Percentiles rank a stretch among this genome's conserved stretches.
phyloP scores from a whole-genome alignment of 2,113 vertebrate genomes.

The Brienomyrus longianalis region DNA sequence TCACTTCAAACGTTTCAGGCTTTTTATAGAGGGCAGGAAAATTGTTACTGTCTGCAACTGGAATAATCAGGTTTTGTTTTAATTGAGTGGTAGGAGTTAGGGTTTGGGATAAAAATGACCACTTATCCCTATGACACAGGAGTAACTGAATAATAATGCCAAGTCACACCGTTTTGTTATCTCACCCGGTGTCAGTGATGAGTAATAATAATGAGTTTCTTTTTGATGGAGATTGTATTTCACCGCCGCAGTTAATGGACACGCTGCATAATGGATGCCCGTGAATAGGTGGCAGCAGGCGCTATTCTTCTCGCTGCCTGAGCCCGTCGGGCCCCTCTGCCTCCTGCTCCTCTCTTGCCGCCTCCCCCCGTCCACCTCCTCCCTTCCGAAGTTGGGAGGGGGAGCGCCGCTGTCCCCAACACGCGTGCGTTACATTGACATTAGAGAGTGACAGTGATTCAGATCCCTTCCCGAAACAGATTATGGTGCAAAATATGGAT shows the following conservation, averaged over 20 bases:
- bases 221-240: conserved; percentile 19
- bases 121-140: conserved; percentile 17
- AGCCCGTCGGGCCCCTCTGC: neutral
- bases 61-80: conserved; percentile 6
- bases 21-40: neutral
- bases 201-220: conserved; percentile 11
- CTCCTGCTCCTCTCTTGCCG: neutral
- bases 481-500: neutral
- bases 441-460: neutral
- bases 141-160: conserved; percentile 10
- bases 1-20: neutral
- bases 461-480: neutral
- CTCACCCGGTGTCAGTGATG: conserved; percentile 13
- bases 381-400: neutral
- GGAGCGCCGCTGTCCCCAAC: neutral
- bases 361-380: neutral
- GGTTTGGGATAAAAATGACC: neutral
- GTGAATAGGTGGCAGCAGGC: conserved; percentile 18
- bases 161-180: conserved; percentile 8
- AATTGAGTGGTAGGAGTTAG: neutral
- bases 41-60: neutral
- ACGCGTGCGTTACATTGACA: neutral
- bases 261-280: conserved; percentile 8
- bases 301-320: conserved; percentile 11
- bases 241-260: conserved; percentile 11